Evolutionary conservation across 2,797 vertebrate genomes (phyloP), one percentile per base, ranked within the genome.

Genomic region (Centropyge bicolor): DNA sequence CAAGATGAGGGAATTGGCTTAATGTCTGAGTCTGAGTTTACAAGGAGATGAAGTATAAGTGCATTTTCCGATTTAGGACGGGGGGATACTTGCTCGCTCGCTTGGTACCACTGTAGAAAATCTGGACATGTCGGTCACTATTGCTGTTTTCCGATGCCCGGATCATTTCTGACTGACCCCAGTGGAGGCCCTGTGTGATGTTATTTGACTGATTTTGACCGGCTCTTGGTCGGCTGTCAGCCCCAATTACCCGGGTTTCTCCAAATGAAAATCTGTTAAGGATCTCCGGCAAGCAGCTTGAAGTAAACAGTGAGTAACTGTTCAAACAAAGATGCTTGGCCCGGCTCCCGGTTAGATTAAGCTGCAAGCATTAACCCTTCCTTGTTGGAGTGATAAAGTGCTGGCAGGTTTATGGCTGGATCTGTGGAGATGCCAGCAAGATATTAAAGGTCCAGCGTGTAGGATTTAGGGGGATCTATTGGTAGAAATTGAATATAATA

Each of bases 311-410:
- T 79, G 69, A 88, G 79, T 86, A 85, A 81, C 68, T 77, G 76
- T 83, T 91, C 82, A 91, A 88, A 91, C 87, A 90, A 89, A 86
- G 78, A 84, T 86, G 81, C 85, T 92, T 92, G 86, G 88, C 88
- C 54, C 66, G 67, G 63, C 45, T 81, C 48, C 46, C 13, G 10
- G 57, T 76, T 64, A 85, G 78, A 91, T 88, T 73, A 82, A 66
- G 67, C 82, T 86, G 78, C 55, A 65, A 87, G 80, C 70, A 84
- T 87, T 86, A 89, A 89, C 76, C 74, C 59, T 55, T 85, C 71
- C 79, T 80, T 83, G 81, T 56, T 72, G 60, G 67, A 83, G 57
- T 57, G 76, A 91, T 89, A 85, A 89, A 88, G 54, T 48, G 27
- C 75, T 80, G 57, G 85, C 74, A 77, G 79, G 71, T 87, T 89